These are phyloP conservation scores for Sebastes trivittatus DNA, from an alignment of 2,797 vertebrate species.

Conservation along the genomic window DNA sequence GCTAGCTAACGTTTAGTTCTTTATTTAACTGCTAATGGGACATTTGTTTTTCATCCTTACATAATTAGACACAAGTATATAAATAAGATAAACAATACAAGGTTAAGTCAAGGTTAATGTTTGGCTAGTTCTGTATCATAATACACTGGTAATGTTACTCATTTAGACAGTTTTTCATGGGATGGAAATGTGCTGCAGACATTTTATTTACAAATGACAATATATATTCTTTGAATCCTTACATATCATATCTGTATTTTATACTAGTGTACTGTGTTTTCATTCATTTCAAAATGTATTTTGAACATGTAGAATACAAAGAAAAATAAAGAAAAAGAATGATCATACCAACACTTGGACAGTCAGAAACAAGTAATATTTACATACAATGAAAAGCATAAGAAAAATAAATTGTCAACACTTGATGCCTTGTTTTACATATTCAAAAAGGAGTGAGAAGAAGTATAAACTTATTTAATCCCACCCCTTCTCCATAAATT, in stretches of 20 bases:
- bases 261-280: neutral
- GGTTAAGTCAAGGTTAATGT: neutral
- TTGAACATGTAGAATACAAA: too few relatives aligned
- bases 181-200: neutral
- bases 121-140: neutral
- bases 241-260: neutral
- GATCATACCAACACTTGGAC: too few relatives aligned
- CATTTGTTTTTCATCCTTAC: too few relatives aligned
- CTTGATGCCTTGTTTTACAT: too few relatives aligned
- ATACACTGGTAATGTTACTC: neutral
- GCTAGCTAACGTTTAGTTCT: neutral
- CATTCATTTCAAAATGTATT: too few relatives aligned
- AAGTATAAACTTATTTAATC: too few relatives aligned
- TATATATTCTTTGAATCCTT: neutral
- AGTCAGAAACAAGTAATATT: too few relatives aligned
- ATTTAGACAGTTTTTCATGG: neutral
- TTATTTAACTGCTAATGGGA: too few relatives aligned
- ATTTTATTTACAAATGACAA: neutral
- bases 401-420: too few relatives aligned
- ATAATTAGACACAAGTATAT: neutral
- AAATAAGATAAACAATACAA: neutral
- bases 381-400: too few relatives aligned
- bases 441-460: too few relatives aligned
- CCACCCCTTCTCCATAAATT: too few relatives aligned
- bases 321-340: rapidly evolving